Conservation (phyloP, 2,888 invertebrate species). For the Endotricha flammealis region DNA sequence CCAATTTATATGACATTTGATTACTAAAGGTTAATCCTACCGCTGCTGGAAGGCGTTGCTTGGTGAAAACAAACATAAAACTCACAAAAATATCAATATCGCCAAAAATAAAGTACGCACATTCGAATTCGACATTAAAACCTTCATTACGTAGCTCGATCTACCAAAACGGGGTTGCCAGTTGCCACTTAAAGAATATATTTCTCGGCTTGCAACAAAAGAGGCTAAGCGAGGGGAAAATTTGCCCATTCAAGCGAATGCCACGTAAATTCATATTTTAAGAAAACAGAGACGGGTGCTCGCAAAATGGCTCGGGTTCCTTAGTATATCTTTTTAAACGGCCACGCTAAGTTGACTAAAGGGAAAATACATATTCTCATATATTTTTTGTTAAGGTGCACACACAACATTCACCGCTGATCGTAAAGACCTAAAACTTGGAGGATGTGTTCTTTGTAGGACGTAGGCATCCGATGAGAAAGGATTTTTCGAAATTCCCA, state of each 20-base stretch:
- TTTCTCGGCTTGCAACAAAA: constrained; percentile 17
- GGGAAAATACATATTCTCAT: background rate
- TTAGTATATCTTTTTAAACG: background rate
- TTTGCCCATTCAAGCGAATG: constrained; percentile 17
- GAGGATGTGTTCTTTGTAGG: no score
- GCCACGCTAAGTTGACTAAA: background rate
- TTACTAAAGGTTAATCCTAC: no score
- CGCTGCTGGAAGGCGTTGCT: no score
- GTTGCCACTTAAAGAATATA: constrained; percentile 24
- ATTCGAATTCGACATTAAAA: constrained; percentile 7
- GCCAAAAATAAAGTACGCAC: constrained; percentile 1
- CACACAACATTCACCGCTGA: no score
- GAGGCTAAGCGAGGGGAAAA: constrained; percentile 17
- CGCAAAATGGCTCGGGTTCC: background rate
- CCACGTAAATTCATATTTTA: constrained; percentile 18
- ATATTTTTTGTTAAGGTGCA: no score
- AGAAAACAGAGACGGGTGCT: constrained; percentile 2
- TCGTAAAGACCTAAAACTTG: no score
- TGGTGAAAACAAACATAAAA: background rate
- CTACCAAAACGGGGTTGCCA: constrained; percentile 7
- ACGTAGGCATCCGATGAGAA: no score
- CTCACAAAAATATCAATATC: background rate
- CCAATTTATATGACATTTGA: no score
- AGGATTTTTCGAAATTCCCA: no score
- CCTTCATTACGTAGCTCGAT: constrained; percentile 5